Evolutionary conservation across 2,888 invertebrate species (phyloP).

Genomic region (Polyommatus iphigenia): DNA sequence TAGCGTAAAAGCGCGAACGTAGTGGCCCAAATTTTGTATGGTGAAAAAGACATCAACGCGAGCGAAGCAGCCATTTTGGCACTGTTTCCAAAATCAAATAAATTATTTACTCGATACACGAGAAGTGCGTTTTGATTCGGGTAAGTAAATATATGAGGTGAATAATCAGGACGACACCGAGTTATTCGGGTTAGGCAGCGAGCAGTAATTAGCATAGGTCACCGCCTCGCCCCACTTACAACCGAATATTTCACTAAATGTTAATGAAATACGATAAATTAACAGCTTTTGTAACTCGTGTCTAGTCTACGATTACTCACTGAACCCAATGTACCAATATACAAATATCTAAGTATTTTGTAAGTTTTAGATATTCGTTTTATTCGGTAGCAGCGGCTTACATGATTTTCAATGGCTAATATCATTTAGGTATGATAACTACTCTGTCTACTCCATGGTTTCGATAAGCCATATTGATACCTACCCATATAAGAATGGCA

Average conservation of each 20-base stretch:
- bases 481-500: too few species aligned
- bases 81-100: neutral
- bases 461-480: too few species aligned
- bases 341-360: neutral
- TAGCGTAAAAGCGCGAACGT: neutral
- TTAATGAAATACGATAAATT: conserved; percentile 27
- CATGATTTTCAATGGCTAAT: neutral
- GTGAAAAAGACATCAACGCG: neutral
- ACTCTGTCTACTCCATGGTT: too few species aligned
- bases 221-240: conserved; percentile 42
- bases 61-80: neutral
- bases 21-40: neutral
- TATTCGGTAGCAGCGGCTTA: neutral
- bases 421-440: neutral
- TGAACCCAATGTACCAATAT: neutral
- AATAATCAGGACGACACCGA: conserved; percentile 18
- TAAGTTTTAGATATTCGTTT: neutral
- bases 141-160: neutral
- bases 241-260: conserved; percentile 34
- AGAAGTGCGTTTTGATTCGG: neutral
- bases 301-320: conserved; percentile 24
- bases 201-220: conserved; percentile 47
- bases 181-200: conserved; percentile 37
- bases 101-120: neutral
- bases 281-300: conserved; percentile 25